A percentile compares a stretch with the other conserved stretches of the same genome.
Evolutionary conservation across 2,888 invertebrate species (phyloP).

Genomic region (Acleris sparsana): DNA sequence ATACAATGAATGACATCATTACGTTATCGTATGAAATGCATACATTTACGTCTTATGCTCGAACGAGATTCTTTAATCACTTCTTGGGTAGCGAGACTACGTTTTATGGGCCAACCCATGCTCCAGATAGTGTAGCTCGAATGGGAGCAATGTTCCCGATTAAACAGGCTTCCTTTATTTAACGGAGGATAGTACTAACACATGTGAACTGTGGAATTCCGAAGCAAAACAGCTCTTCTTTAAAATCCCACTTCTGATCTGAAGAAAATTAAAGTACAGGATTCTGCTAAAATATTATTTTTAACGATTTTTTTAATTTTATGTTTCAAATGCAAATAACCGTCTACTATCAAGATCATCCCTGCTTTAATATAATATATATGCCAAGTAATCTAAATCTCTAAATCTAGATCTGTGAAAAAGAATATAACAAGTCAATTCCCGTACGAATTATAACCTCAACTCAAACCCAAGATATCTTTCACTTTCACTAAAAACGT

Average conservation of each 20-base stretch:
- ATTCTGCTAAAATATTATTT: too few relatives aligned
- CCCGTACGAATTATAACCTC: too few relatives aligned
- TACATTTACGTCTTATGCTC: slow-evolving; percentile 4
- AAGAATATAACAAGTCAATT: too few relatives aligned
- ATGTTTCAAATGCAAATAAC: too few relatives aligned
- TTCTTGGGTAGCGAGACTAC: neutral
- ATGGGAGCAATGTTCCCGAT: neutral
- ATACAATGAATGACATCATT: slow-evolving; percentile 22
- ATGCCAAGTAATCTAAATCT: too few relatives aligned
- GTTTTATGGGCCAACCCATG: slow-evolving; percentile 7
- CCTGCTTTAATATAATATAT: too few relatives aligned
- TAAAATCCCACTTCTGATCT: slow-evolving; percentile 5
- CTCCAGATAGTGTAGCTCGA: neutral
- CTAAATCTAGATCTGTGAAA: too few relatives aligned
- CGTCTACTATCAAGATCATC: too few relatives aligned
- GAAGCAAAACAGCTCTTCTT: neutral
- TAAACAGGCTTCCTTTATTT: neutral
- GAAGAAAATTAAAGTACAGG: too few relatives aligned
- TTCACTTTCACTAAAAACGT: too few relatives aligned
- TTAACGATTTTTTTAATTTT: too few relatives aligned
- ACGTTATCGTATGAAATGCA: slow-evolving; percentile 12
- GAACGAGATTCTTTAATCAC: slow-evolving; percentile 5
- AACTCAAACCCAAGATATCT: too few relatives aligned
- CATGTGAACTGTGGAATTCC: neutral
- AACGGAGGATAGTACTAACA: neutral